Evolutionary conservation across 2,888 invertebrate genomes (phyloP).

Genomic region (Perizoma affinitatum): DNA sequence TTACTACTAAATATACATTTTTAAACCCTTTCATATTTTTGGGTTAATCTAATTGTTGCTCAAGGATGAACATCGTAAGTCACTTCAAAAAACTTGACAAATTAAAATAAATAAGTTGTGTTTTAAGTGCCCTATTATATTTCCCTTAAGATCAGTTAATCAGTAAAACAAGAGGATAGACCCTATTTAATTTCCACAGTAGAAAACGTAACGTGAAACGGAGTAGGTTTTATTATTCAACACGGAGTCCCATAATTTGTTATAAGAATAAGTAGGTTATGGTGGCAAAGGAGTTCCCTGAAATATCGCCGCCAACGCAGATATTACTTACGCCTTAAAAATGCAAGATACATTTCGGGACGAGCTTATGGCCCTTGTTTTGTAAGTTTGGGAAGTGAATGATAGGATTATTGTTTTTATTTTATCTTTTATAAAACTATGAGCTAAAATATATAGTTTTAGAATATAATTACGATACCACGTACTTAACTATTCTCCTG

Average conservation of each 20-base stretch:
- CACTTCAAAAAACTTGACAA: constrained; percentile 10
- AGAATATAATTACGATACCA: too few relatives aligned
- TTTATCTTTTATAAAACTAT: too few relatives aligned
- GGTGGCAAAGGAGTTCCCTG: background rate
- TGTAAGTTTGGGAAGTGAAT: too few relatives aligned
- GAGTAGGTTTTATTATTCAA: constrained; percentile 1
- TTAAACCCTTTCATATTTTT: background rate
- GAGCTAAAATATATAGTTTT: too few relatives aligned
- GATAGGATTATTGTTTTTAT: too few relatives aligned
- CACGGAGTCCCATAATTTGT: background rate
- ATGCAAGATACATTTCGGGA: too few relatives aligned
- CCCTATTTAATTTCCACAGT: background rate
- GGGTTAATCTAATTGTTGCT: background rate
- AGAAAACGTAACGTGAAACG: constrained; percentile 1
- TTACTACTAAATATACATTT: too few relatives aligned
- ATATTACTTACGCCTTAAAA: too few relatives aligned
- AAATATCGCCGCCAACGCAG: too few relatives aligned
- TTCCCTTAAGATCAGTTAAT: background rate
- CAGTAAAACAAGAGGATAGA: constrained; percentile 3
- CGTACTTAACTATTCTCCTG: too few relatives aligned
- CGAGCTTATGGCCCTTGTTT: too few relatives aligned
- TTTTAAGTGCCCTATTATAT: constrained; percentile 11
- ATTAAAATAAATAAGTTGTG: constrained; percentile 10
- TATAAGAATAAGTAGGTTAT: background rate
- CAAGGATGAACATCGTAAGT: constrained; percentile 2